phyloP scores from a whole-genome alignment of 2,113 vertebrate species.

The Atrichornis clamosus region DNA sequence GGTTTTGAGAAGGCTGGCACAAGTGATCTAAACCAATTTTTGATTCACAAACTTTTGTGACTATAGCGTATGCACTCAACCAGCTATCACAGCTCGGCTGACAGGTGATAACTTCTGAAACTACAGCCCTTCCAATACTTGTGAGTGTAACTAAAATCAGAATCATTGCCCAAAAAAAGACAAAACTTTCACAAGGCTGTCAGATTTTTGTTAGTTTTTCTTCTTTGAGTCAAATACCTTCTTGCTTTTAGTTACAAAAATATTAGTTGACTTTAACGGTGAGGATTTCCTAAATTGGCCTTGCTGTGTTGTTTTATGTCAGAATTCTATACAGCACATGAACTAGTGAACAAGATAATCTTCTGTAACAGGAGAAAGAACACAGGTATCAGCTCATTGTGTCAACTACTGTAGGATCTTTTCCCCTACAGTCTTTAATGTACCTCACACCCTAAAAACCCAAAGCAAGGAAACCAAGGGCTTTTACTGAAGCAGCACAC shows the following conservation, averaged over 20 bases:
- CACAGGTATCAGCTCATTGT: not conserved
- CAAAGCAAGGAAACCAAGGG: not conserved
- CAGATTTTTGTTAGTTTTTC: not conserved
- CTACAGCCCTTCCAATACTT: not conserved
- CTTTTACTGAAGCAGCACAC: not conserved
- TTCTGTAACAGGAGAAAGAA: not conserved
- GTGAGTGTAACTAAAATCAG: not conserved
- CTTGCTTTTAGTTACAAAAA: not conserved
- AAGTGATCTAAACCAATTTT: not conserved
- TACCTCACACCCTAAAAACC: not conserved
- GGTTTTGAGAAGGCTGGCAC: not conserved
- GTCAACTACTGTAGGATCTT: not conserved
- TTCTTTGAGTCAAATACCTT: not conserved
- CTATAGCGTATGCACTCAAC: not conserved
- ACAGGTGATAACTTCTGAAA: not conserved
- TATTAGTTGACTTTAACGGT: not conserved
- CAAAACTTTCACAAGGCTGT: not conserved
- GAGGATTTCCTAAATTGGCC: not conserved
- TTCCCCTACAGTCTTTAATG: not conserved
- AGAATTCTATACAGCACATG: not conserved
- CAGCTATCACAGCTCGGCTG: not conserved
- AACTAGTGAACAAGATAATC: not conserved
- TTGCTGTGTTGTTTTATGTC: not conserved
- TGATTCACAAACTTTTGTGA: not conserved
- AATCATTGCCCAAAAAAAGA: not conserved